These are phyloP conservation scores for Lepilemur septentrionalis DNA, from an alignment of 2,797 vertebrate species.

Conservation along the genomic window DNA sequence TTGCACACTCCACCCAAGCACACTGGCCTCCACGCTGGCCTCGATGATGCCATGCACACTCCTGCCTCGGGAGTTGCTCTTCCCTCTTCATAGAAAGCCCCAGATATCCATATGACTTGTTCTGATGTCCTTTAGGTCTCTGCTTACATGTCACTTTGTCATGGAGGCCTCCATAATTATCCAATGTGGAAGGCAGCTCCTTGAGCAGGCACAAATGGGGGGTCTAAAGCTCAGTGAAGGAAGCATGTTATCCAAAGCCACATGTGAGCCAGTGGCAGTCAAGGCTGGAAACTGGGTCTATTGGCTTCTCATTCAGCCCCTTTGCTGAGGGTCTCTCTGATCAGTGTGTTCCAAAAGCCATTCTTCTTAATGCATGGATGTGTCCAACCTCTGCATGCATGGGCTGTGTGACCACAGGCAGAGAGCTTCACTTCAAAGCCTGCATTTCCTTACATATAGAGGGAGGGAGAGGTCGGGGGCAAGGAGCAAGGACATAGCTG, in stretches of 20 bases:
- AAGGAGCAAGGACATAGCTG: too few species aligned
- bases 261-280: background rate
- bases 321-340: background rate
- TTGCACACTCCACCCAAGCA: rapidly evolving
- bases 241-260: background rate
- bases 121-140: background rate
- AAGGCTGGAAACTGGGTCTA: background rate
- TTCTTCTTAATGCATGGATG: background rate
- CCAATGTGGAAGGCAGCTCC: background rate
- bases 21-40: background rate
- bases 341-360: background rate
- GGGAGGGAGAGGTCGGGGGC: background rate
- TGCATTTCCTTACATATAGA: background rate
- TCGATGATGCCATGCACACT: background rate
- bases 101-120: background rate
- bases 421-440: background rate
- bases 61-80: background rate
- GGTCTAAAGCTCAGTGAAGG: background rate
- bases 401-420: background rate
- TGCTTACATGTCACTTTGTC: background rate
- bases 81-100: background rate
- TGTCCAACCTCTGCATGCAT: background rate
- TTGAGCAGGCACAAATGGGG: background rate
- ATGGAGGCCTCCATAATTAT: background rate
- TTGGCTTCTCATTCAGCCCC: background rate